Base-by-base conservation (phyloP, 2,113 vertebrate genomes). In the Calyptommatus sinebrachiatus region DNA sequence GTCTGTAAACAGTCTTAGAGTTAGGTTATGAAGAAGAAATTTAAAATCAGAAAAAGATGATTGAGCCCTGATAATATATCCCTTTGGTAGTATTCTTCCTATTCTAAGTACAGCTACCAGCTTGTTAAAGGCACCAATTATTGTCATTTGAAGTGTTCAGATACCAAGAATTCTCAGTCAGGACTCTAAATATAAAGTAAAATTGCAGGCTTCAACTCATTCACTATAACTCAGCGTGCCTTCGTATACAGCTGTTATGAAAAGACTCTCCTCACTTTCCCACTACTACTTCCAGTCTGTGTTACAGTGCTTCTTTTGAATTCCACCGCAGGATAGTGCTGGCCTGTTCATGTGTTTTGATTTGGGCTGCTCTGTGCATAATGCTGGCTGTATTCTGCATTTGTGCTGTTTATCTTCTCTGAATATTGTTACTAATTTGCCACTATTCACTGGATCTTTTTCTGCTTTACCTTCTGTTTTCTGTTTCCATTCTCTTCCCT, bases 251-350 rank as follows among this genome's bases (percentile, higher is more conserved):
- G 83, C 81, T 90, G 80, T 76, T 80, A 80, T 50, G 83, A 86
- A 86, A 41, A 72, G 80, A 88, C 82, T 78, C n/a, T 83, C 91
- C 86, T 0, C 86, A 62, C 61, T 70, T 86, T 69, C 62, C 76
- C 73, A 60, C 53, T 57, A 90, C 70, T 76, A 35, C 45, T 91
- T 89, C 83, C 86, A 89, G 50, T 83, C 80, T 91, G 88, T 85
- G 71, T 61, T 41, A 0, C 83, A 81, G 83, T 84, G 50, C 83
- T 89, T 81, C 82, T 87, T 83, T 88, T 88, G 76, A 86, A 80
- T 81, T 86, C 87, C 82, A 83, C 79, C 84, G 85, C 86, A 91
- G 87, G 89, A 78, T 91, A 87, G 86, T 85, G 87, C 79, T 91
- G 35, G 85, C 80, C 89, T 78, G 87, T 89, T 89, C 75, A 82